These are phyloP conservation scores for Drosophila rufa DNA, from an alignment of 1,140 invertebrate genomes.

Conservation along the genomic window DNA sequence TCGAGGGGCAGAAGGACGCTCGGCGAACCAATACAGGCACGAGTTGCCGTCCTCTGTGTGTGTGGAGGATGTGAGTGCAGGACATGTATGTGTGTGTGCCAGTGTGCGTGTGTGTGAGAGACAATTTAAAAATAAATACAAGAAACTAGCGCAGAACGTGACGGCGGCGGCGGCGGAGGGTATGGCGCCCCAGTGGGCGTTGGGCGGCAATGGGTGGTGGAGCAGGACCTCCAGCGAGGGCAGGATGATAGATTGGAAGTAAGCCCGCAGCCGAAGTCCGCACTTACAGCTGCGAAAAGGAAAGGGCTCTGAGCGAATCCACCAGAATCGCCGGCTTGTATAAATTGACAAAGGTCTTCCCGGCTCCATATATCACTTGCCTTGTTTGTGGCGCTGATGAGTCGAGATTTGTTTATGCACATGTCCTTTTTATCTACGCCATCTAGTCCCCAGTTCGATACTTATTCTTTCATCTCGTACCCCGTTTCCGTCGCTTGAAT, in stretches of 20 bases:
- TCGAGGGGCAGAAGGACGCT: constrained; percentile 53
- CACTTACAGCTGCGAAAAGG: constrained; percentile 38
- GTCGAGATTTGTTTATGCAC: constrained; percentile 59
- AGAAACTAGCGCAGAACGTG: constrained; percentile 76
- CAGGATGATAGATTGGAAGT: constrained; percentile 74
- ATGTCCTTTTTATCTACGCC: constrained; percentile 43
- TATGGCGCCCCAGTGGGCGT: constrained; percentile 26
- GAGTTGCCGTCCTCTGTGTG: constrained; percentile 37
- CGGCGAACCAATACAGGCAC: constrained; percentile 49
- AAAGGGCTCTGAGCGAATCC: constrained; percentile 30
- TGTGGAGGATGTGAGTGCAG: constrained; percentile 52
- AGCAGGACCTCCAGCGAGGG: constrained; percentile 59
- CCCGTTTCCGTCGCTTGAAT: constrained; percentile 20
- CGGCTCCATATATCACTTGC: constrained; percentile 69
- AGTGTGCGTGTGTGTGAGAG: constrained; percentile 53
- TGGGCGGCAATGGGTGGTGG: constrained; percentile 21
- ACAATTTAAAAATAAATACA: constrained; percentile 83
- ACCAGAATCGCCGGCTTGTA: constrained; percentile 51
- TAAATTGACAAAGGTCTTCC: constrained; percentile 70
- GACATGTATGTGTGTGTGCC: constrained; percentile 10
- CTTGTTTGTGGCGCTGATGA: constrained; percentile 67
- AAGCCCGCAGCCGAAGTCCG: constrained; percentile 37
- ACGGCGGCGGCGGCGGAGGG: constrained; percentile 27
- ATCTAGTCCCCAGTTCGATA: constrained; percentile 19
- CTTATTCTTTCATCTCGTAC: constrained; percentile 7